Base-by-base conservation (phyloP, 2,888 invertebrate genomes). In the Eupithecia insigniata region DNA sequence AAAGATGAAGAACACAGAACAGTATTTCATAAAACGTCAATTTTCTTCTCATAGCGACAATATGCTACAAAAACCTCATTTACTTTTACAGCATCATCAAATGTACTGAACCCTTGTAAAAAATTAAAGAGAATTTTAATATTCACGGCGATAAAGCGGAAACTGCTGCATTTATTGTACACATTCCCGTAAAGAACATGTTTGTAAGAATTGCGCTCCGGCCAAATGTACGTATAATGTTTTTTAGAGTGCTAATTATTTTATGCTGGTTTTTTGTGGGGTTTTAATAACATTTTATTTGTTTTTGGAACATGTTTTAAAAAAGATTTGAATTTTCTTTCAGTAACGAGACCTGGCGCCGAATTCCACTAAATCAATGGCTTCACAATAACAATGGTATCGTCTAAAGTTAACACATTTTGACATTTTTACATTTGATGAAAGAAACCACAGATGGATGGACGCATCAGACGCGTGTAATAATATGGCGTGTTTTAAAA, bases 161-260 rank as follows among this genome's bases (percentile, higher is more conserved):
- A 84, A 85, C 86, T 80, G 84, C 81, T 81, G 83, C 83, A 84
- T 87, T 87, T 87, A 87, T 87, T 85, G 83, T 84, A 83, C 84
- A 83, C 84, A 84, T 80, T 79, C 77, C 79, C 71, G 73, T 73
- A 78, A 78, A 74, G 70, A 71, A 74, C 76, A 78, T 78, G 80
- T 79, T 79, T 80, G 80, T 73, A 74, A 72, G 77, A 76, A 61
- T 72, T 75, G 77, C 69, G 69, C 67, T 16, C 65, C 67, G 60
- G 74, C 71, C 69, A 73, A 72, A 75, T 70, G 61, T 67, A 36
- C 72, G 67, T 72, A 62, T 72, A 72, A 70, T 75, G 74, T 72
- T 78, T 74, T 72, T 66, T 32, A 32, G 32, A 64, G 46, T 16
- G 66, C 30, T 70, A 65, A 73, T 68, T 70, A 64, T 67, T 46